Evolutionary conservation across 2,113 vertebrate species (phyloP).

Genomic region (Aegotheles bennettii): DNA sequence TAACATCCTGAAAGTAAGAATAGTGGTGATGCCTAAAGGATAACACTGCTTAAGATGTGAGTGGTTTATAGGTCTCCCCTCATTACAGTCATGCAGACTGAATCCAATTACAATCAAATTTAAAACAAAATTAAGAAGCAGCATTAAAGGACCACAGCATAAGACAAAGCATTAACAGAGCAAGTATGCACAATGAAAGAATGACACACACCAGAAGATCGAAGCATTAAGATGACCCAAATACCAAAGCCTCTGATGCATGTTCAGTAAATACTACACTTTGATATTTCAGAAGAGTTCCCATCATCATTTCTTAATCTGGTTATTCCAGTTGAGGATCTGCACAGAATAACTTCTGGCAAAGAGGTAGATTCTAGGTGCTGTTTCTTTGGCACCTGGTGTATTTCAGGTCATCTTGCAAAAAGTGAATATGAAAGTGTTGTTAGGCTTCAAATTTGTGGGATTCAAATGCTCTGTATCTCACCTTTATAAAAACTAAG

Average conservation of each 20-base stretch:
- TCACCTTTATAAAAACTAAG: neutral
- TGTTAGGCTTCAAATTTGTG: neutral
- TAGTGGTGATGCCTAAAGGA: neutral
- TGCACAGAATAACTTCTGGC: neutral
- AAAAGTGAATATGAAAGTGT: neutral
- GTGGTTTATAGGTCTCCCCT: neutral
- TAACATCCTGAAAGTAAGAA: neutral
- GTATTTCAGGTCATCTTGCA: neutral
- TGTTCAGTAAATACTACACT: neutral
- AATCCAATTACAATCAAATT: neutral
- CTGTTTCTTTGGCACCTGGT: neutral
- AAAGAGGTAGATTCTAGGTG: neutral
- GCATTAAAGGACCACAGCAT: neutral
- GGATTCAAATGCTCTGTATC: neutral
- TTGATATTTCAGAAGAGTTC: neutral
- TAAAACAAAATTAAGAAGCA: neutral
- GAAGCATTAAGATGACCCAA: conserved; percentile 14
- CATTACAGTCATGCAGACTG: neutral
- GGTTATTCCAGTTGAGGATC: conserved; percentile 30
- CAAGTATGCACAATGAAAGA: neutral
- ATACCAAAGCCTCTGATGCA: conserved; percentile 49
- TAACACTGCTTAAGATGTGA: neutral
- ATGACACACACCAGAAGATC: neutral
- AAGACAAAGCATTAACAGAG: neutral
- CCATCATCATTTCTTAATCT: neutral